Conservation (phyloP, 2,797 vertebrate species). For the Centropyge bicolor region DNA sequence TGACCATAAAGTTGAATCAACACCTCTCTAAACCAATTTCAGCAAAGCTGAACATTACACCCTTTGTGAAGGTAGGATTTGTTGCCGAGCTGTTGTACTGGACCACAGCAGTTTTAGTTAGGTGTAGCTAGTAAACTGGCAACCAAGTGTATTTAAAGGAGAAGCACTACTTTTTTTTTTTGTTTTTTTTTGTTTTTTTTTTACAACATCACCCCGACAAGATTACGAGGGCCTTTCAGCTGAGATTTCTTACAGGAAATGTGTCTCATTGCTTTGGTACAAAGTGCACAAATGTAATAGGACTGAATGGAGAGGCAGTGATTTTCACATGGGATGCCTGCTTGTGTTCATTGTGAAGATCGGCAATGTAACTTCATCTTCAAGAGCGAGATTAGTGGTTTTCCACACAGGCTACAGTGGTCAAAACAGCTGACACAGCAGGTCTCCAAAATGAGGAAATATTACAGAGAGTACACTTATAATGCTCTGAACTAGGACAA, state of each 20-base stretch:
- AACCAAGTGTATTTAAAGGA: neutral
- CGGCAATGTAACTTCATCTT: neutral
- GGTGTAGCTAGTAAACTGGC: neutral
- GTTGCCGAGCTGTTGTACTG: neutral
- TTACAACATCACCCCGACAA: too few species aligned
- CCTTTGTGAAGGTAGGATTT: neutral
- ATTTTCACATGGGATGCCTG: neutral
- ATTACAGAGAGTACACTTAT: neutral
- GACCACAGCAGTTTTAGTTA: neutral
- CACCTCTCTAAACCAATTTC: too few species aligned
- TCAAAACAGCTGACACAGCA: conserved; percentile 63
- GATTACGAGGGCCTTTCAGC: neutral
- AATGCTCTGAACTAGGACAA: neutral
- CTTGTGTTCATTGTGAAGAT: conserved; percentile 16
- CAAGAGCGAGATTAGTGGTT: neutral
- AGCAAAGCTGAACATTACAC: neutral
- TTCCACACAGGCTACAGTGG: neutral
- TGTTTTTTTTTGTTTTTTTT: too few species aligned
- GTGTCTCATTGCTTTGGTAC: neutral
- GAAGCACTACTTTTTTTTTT: neutral
- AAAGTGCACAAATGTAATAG: neutral
- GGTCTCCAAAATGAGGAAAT: conserved; percentile 57
- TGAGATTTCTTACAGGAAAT: neutral
- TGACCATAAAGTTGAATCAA: neutral
- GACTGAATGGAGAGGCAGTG: neutral